These are phyloP conservation scores for Manis javanica DNA, from an alignment of 2,797 vertebrate genomes.

Conservation along the genomic window DNA sequence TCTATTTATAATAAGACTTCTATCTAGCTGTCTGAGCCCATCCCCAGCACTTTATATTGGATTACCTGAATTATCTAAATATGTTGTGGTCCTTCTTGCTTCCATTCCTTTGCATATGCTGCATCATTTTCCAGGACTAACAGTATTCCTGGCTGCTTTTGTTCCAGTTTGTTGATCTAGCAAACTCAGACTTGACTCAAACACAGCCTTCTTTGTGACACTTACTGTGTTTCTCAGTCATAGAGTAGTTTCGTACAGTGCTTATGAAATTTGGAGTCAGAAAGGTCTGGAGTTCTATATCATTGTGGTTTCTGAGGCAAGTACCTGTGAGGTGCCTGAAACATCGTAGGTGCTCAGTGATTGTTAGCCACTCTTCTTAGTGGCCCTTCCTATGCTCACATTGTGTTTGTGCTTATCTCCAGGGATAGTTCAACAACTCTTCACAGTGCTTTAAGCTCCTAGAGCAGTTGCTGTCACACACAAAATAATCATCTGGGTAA, in stretches of 20 bases:
- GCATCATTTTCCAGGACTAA: not conserved
- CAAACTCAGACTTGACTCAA: not conserved
- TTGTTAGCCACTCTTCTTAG: not conserved
- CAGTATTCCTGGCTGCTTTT: not conserved
- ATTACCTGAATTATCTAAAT: not conserved
- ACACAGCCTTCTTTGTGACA: not conserved
- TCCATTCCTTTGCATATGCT: not conserved
- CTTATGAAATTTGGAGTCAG: not conserved
- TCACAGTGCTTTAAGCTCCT: not conserved
- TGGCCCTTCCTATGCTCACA: not conserved
- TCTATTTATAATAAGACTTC: not conserved
- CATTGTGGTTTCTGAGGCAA: not conserved
- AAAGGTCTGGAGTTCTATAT: not conserved
- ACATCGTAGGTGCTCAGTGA: not conserved
- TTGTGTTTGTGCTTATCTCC: not conserved
- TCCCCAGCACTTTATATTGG: not conserved
- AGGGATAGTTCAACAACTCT: not conserved
- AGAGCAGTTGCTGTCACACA: not conserved
- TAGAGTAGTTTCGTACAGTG: not conserved
- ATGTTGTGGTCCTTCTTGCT: not conserved
- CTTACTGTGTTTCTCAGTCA: not conserved
- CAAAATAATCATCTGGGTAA: not conserved
- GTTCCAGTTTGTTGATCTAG: not conserved
- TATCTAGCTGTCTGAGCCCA: not conserved
- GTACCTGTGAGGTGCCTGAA: not conserved